Base-by-base conservation (phyloP, 2,797 vertebrate species). In the Sebastes melanostomus region DNA sequence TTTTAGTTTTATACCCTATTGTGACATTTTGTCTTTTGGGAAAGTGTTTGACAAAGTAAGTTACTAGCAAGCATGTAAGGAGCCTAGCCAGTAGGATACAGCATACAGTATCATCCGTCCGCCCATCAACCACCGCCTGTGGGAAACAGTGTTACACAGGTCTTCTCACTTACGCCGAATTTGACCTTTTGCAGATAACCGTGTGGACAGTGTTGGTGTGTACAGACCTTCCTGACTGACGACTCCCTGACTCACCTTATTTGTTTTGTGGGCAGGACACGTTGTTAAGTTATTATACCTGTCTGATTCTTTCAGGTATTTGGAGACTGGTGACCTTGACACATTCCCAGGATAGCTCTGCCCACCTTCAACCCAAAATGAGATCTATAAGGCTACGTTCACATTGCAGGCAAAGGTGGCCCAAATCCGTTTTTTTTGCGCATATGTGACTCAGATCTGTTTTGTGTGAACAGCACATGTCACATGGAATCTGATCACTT, bases 11-110 rank as follows among this genome's bases (percentile, higher is more conserved):
- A 20, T 50, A 50, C 3, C 46, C 46, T 50, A 50, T 20, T 20
- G 0, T 50, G 46, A 50, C 0, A 0, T 50, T 0, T 20, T 50
- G 46, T 50, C 18, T n/a, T 50, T 20, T 50, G 18, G 18, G 46
- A 50, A 50, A 50, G 46, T 50, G 46, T 50, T 50, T 50, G 46
- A 4, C 18, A 8, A 20, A 20, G 8, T 50, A 50, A 50, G 46
- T 50, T 50, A 50, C 8, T n/a, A 20, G 18, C 46, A 50, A 50
- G 46, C 46, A 20, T 20, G 46, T 20, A 20, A 20, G 18, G 0
- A 50, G 46, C 46, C 0, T 20, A 50, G 46, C 46, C 46, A 20
- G 46, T 50, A n/a, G 3, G 46, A 20, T 50, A 50, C 18, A 50
- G 46, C 46, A 20, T n/a, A 50, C 18, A 50, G 46, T 9, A 50